These are phyloP conservation scores for Tenthredo mesomela DNA, from an alignment of 2,888 invertebrate genomes.

Conservation along the genomic window DNA sequence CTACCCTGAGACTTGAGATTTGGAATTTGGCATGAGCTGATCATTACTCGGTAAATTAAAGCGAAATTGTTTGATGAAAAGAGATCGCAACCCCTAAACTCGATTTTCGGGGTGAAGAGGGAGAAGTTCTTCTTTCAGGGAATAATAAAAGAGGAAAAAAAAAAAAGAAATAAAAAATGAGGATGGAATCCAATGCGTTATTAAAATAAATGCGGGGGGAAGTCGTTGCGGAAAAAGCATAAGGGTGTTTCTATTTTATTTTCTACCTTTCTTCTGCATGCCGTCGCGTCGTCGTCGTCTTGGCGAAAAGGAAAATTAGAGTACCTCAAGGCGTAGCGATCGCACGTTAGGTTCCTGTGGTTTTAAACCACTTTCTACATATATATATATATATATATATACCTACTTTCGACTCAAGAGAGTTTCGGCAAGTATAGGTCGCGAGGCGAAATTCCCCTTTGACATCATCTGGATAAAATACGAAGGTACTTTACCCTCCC, in stretches of 20 bases:
- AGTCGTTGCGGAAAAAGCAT: slow-evolving; percentile 1
- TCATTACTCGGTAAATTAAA: slow-evolving; percentile 6
- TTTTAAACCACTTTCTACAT: slow-evolving; percentile 24
- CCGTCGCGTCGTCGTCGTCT: neutral
- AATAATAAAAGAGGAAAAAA: neutral
- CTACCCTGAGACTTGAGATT: neutral
- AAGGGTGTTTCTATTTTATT: slow-evolving; percentile 15
- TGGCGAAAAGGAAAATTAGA: slow-evolving; percentile 12
- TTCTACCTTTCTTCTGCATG: neutral
- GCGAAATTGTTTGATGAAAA: neutral
- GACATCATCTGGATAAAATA: slow-evolving; percentile 75
- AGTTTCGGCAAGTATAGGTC: slow-evolving; percentile 23
- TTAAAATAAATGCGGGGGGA: neutral
- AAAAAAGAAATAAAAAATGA: neutral
- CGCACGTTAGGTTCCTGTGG: slow-evolving; percentile 11
- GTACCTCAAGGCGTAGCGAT: neutral
- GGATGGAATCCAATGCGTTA: neutral
- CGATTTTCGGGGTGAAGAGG: neutral
- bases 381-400: neutral
- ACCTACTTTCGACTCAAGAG: neutral
- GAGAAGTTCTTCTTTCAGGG: neutral
- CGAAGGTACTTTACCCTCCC: slow-evolving; percentile 64
- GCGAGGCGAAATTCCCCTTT: slow-evolving; percentile 67
- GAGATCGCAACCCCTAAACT: neutral
- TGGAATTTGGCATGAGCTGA: neutral